Conservation (phyloP, 92 coral and sea anemone species). For the Chrysogorgia sp. region DNA sequence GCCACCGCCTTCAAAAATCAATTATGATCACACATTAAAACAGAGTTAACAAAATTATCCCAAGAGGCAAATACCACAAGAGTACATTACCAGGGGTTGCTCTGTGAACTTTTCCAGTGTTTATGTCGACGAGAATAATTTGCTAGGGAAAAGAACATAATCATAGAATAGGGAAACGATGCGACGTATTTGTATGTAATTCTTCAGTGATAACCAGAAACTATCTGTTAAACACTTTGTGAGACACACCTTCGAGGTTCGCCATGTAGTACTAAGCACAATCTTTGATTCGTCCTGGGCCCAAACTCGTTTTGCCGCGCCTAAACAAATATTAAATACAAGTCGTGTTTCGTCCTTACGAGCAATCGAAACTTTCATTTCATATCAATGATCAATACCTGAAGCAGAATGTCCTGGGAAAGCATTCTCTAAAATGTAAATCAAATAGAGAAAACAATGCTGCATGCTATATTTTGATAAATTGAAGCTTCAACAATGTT, state of each 20-base stretch:
- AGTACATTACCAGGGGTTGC: conserved; percentile 69
- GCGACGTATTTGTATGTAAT: not conserved
- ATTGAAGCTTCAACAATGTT: not conserved
- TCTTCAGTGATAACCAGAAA: not conserved
- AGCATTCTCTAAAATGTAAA: conserved; percentile 46
- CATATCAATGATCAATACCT: conserved; percentile 20
- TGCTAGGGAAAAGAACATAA: conserved; percentile 50
- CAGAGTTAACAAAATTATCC: not conserved
- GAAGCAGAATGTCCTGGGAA: conserved; percentile 66
- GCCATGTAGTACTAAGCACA: conserved; percentile 61
- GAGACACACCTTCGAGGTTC: conserved; percentile 53
- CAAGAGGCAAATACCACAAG: not conserved
- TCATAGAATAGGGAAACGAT: not conserved
- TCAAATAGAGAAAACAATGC: not conserved
- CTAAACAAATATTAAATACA: not conserved
- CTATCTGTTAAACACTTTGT: not conserved
- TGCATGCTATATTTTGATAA: not conserved
- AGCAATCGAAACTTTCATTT: too few species aligned
- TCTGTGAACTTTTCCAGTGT: conserved; percentile 52
- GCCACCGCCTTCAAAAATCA: conserved; percentile 60
- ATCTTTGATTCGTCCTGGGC: conserved; percentile 63
- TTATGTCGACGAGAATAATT: conserved; percentile 51
- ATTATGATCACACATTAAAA: not conserved
- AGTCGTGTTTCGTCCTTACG: not conserved
- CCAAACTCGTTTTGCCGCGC: conserved; percentile 66